These are phyloP conservation scores for Arrhamphus sclerolepis DNA, from an alignment of 2,797 vertebrate species.

Conservation along the genomic window DNA sequence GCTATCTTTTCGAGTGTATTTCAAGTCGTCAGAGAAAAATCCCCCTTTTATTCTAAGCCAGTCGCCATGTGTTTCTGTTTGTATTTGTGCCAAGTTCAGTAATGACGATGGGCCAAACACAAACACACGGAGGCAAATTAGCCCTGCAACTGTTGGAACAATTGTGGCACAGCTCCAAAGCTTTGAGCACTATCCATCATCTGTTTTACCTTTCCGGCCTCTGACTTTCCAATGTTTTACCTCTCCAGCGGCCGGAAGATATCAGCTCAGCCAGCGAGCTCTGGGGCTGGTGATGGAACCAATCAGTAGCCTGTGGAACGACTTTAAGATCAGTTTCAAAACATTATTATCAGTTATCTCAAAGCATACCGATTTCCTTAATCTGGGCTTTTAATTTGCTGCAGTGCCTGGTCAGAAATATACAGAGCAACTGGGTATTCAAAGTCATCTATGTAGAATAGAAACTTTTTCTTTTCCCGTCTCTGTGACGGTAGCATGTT, in stretches of 20 bases:
- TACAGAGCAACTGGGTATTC: conserved; percentile 41
- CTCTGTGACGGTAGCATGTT: conserved; percentile 56
- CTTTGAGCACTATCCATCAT: conserved; percentile 38
- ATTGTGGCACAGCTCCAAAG: conserved; percentile 46
- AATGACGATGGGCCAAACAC: conserved; percentile 23
- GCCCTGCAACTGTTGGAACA: conserved; percentile 50
- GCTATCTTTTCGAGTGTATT: not conserved
- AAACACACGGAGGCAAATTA: conserved; percentile 37
- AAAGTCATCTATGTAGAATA: conserved; percentile 49
- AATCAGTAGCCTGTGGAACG: conserved; percentile 33
- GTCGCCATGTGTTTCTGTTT: conserved; percentile 16
- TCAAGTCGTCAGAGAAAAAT: not conserved
- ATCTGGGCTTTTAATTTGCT: conserved; percentile 27
- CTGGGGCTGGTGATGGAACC: conserved; percentile 41
- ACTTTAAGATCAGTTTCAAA: conserved; percentile 27
- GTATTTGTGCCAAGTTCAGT: conserved; percentile 10
- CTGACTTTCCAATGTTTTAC: conserved; percentile 63
- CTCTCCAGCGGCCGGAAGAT: conserved; percentile 66
- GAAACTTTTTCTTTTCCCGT: conserved; percentile 42
- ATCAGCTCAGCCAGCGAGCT: conserved; percentile 35
- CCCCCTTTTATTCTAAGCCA: not conserved
- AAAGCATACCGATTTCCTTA: conserved; percentile 29
- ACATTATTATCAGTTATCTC: conserved; percentile 30
- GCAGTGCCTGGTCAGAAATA: conserved; percentile 47
- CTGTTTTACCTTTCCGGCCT: conserved; percentile 51